Base-by-base conservation (phyloP, 2,797 vertebrate genomes). In the Pseudopleuronectes americanus region DNA sequence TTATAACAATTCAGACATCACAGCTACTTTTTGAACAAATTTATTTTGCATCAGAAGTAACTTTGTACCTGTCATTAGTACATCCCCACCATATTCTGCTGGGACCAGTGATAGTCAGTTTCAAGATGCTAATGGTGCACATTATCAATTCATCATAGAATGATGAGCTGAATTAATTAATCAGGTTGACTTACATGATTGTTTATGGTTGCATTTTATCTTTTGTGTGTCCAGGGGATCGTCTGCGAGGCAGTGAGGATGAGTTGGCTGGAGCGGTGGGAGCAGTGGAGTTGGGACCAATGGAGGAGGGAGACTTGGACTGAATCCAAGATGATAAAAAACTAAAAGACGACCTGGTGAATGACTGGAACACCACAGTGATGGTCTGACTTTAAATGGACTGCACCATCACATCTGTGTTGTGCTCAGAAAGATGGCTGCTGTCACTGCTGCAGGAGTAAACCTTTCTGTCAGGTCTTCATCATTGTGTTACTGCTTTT, bases 231-330 rank as follows among this genome's bases (percentile, higher is more conserved):
- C 17, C 90, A 99, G 98, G 98, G 8, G 98, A 99, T 71, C 92
- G 97, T 33, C 84, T 99, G 57, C 95, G 91, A 62, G 97, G 97
- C 86, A 97, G 96, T 17, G 97, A 98, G 84, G 95, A 94, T 41
- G 96, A 94, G 83, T 80, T 99, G 90, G 97, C 96, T 0, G 87
- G 63, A 0, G 97, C 90, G 0, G 96, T 99, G 0, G 95, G 92
- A 57, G 95, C 94, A 0, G 86, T 92, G 0, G 91, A 89, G 68
- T 0, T 31, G 28, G 28, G 92, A 19, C 4, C 13, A 2, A 8
- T 82, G 54, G 94, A 96, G 1, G 91, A 95, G 0, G 93, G 86
- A 1, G 97, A 99, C 80, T 99, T 97, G 0, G 97, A 99, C 64
- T 99, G 92, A 98, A 64, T 51, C 43, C 4, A 47, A 38, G 26